These are phyloP conservation scores for Diabrotica undecimpunctata DNA, from an alignment of 1,140 invertebrate genomes.

Conservation along the genomic window DNA sequence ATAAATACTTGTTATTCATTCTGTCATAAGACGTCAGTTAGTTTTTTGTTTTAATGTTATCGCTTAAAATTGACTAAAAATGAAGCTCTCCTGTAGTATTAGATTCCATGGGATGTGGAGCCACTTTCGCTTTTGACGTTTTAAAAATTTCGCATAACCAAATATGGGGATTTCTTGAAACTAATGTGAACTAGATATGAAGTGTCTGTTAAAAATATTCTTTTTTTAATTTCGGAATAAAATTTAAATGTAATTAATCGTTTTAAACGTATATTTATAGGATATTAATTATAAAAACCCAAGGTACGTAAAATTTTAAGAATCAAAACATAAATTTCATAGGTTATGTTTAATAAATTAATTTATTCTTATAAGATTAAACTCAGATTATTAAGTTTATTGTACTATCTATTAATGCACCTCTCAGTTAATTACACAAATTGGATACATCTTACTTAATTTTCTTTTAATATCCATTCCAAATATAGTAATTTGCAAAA, in stretches of 20 bases:
- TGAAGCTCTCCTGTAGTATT: background rate
- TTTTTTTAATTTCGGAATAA: constrained; percentile 25
- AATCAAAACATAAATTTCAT: constrained; percentile 26
- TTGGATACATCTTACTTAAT: too few relatives aligned
- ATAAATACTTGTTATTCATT: too few relatives aligned
- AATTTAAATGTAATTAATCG: constrained; percentile 33
- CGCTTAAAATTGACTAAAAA: too few relatives aligned
- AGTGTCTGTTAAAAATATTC: constrained; percentile 29
- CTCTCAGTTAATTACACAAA: too few relatives aligned
- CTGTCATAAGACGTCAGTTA: too few relatives aligned
- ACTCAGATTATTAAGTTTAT: background rate
- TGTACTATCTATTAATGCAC: background rate
- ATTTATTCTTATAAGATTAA: constrained; percentile 10
- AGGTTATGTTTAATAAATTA: constrained; percentile 37
- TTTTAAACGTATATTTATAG: constrained; percentile 7
- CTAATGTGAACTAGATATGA: constrained; percentile 39
- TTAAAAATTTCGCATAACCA: constrained; percentile 43
- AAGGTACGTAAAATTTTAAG: constrained; percentile 31
- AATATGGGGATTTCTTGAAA: constrained; percentile 40
- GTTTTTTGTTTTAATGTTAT: too few relatives aligned
- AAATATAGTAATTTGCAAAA: too few relatives aligned
- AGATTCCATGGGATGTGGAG: background rate
- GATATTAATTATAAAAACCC: constrained; percentile 12
- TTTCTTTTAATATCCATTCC: too few relatives aligned
- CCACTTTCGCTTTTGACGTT: constrained; percentile 38